Percentiles rank a stretch among this genome's conserved stretches.
phyloP scores from a whole-genome alignment of 2,113 vertebrate species.

The Halcyon malimbica region DNA sequence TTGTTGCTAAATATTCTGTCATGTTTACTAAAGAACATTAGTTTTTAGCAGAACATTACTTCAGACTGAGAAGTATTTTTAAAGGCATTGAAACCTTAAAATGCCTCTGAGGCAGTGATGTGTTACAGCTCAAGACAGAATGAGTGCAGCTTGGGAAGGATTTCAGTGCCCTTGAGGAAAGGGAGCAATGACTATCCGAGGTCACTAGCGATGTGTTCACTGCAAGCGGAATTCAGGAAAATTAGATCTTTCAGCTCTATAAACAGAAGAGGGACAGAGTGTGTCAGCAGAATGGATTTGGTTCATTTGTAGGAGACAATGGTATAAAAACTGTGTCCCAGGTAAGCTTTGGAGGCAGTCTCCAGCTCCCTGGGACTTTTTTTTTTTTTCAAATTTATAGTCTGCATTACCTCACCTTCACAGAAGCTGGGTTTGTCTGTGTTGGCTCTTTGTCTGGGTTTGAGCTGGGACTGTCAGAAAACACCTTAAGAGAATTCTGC shows the following conservation, averaged over 20 bases:
- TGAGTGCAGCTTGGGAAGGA: background rate
- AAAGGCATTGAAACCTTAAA: background rate
- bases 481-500: background rate
- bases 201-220: background rate
- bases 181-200: background rate
- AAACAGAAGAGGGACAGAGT: background rate
- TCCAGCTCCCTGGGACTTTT: background rate
- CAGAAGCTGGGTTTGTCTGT: background rate
- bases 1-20: background rate
- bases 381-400: background rate
- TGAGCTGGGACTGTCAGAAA: background rate
- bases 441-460: background rate
- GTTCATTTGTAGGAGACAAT: background rate
- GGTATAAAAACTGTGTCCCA: background rate
- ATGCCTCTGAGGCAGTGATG: background rate
- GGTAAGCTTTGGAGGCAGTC: background rate
- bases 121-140: background rate
- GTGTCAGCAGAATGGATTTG: background rate
- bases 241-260: background rate
- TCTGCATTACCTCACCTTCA: background rate
- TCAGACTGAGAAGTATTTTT: background rate
- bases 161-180: background rate
- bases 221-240: background rate
- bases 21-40: background rate
- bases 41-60: background rate